Conservation (phyloP, 2,113 vertebrate genomes). For the Cygnus atratus region DNA sequence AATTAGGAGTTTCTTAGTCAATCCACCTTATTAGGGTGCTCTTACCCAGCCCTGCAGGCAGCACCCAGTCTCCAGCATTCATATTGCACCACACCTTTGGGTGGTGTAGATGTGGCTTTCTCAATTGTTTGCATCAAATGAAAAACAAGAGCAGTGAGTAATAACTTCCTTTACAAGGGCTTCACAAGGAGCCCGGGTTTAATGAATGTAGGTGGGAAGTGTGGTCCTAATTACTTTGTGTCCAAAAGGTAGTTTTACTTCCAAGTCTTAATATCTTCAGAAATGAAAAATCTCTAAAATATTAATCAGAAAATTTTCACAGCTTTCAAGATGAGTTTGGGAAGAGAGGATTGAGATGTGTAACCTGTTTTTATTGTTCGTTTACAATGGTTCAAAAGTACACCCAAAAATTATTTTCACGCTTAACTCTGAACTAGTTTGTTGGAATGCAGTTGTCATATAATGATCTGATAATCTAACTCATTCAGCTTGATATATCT, state of each 20-base stretch:
- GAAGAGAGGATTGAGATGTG: background rate
- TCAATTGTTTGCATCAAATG: background rate
- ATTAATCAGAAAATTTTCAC: background rate
- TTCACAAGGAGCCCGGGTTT: constrained; percentile 10
- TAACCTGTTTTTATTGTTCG: background rate
- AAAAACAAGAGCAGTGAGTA: constrained; percentile 17
- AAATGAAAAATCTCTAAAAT: constrained; percentile 21
- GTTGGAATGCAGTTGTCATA: background rate
- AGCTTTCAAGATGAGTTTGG: background rate
- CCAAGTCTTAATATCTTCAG: background rate
- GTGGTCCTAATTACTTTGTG: constrained; percentile 16
- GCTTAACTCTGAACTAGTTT: background rate
- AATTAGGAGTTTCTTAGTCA: background rate
- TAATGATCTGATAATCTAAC: background rate
- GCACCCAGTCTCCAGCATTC: background rate
- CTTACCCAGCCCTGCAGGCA: background rate
- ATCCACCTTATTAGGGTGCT: background rate
- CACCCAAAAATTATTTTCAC: background rate
- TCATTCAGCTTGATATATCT: background rate
- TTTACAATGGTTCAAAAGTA: background rate
- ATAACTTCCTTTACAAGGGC: constrained; percentile 6
- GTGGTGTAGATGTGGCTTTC: background rate
- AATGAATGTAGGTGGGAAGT: constrained; percentile 21
- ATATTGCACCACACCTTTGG: background rate
- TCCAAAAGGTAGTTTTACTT: constrained; percentile 23